Conservation (phyloP, 2,888 invertebrate genomes). For the Dasysyrphus albostriatus region DNA sequence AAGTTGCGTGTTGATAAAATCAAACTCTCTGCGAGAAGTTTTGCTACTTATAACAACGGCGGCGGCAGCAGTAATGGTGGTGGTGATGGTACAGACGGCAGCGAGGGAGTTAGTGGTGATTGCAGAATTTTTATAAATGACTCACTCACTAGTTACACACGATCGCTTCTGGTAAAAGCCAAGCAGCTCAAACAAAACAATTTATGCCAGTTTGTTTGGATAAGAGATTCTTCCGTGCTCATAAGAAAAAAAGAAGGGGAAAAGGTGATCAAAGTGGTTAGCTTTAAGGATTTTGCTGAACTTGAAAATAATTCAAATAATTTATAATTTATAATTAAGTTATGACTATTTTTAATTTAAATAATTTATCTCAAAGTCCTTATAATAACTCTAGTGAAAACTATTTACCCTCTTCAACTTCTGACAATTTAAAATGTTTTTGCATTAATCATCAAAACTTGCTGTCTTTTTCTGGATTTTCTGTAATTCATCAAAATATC, state of each 20-base stretch:
- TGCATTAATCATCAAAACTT: constrained; percentile 2
- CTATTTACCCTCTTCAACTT: background rate
- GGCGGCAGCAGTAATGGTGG: no score
- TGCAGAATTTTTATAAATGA: constrained; percentile 14
- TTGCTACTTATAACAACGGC: background rate
- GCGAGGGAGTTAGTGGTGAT: background rate
- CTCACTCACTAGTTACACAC: constrained; percentile 8
- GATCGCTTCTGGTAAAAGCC: constrained; percentile 16
- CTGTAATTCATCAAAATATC: constrained; percentile 3
- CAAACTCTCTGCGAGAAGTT: background rate
- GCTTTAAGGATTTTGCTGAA: constrained; percentile 7
- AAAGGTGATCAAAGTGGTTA: background rate
- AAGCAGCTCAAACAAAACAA: constrained; percentile 19
- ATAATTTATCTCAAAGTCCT: background rate
- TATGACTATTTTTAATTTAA: background rate
- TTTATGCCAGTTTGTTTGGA: constrained; percentile 24
- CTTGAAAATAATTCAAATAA: background rate
- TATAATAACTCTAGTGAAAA: background rate
- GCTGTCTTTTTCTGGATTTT: background rate
- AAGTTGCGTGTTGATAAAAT: constrained; percentile 7
- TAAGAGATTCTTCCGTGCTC: constrained; percentile 28
- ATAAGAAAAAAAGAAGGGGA: constrained; percentile 25
- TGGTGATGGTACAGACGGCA: background rate
- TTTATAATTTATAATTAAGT: no score
- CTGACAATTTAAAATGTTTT: background rate